Evolutionary conservation across 2,797 vertebrate species (phyloP).

Genomic region (Propithecus deckenii): DNA sequence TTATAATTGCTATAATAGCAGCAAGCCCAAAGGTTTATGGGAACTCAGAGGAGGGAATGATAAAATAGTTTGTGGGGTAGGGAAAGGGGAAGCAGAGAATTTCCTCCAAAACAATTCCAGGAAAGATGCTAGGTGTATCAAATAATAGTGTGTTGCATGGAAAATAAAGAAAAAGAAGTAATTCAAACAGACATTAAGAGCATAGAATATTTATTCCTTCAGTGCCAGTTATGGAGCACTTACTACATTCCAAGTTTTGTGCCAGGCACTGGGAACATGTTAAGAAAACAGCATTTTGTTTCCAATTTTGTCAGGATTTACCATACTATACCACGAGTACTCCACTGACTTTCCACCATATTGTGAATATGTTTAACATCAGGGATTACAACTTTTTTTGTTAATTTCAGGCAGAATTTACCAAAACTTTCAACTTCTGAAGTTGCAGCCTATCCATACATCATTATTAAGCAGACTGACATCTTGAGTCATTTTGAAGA

Average conservation of each 20-base stretch:
- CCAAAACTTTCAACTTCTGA: background rate
- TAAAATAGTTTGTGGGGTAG: background rate
- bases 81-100: background rate
- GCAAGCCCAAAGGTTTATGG: background rate
- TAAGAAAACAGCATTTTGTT: background rate
- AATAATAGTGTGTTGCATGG: background rate
- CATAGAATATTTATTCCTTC: background rate
- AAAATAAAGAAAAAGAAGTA: background rate
- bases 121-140: background rate
- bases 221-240: fast-evolving
- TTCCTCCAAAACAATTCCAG: background rate
- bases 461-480: background rate
- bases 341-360: background rate
- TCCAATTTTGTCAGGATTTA: background rate
- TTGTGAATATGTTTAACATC: background rate
- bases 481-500: background rate
- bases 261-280: fast-evolving
- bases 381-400: background rate
- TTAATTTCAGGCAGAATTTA: background rate
- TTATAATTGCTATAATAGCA: background rate
- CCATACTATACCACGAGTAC: fast-evolving
- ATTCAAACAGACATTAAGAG: background rate
- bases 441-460: too few species aligned
- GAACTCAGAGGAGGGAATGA: background rate
- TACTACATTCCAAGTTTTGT: background rate